These are phyloP conservation scores for Echeneis naucrates DNA, from an alignment of 2,797 vertebrate genomes.

Conservation along the genomic window DNA sequence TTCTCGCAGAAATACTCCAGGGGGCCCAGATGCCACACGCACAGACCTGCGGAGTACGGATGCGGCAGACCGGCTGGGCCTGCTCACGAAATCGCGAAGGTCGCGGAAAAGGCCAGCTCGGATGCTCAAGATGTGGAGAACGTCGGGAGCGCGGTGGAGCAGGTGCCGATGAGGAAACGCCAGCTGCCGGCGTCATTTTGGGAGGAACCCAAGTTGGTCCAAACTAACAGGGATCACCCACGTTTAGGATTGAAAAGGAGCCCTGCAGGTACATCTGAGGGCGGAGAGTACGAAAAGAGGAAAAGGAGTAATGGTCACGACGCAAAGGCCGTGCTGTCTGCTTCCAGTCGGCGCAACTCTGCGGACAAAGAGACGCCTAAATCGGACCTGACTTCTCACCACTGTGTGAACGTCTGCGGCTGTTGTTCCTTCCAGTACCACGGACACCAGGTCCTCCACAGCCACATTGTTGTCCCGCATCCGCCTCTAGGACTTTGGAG, in stretches of 20 bases:
- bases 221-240: constrained; percentile 67
- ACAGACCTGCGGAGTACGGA: constrained; percentile 79
- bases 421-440: constrained; percentile 93
- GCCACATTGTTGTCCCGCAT: constrained; percentile 83
- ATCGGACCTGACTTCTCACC: constrained; percentile 79
- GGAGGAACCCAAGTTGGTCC: constrained; percentile 92
- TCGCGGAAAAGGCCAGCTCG: constrained; percentile 68
- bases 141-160: constrained; percentile 75
- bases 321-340: constrained; percentile 58
- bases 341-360: constrained; percentile 51
- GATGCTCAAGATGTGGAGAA: constrained; percentile 58
- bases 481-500: constrained; percentile 87
- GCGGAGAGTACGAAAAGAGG: constrained; percentile 64
- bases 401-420: constrained; percentile 84
- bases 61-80: constrained; percentile 72
- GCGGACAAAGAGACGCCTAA: constrained; percentile 84
- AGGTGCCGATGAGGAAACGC: constrained; percentile 97
- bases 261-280: constrained; percentile 48
- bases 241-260: constrained; percentile 73
- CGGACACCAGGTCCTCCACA: constrained; percentile 88
- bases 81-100: constrained; percentile 45
- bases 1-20: constrained; percentile 96
- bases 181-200: constrained; percentile 98
- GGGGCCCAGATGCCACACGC: constrained; percentile 88
- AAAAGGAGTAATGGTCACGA: constrained; percentile 74